Evolutionary conservation across 2,113 vertebrate genomes (phyloP), one percentile per base, ranked within the genome.

Genomic region (Burhinus bistriatus): DNA sequence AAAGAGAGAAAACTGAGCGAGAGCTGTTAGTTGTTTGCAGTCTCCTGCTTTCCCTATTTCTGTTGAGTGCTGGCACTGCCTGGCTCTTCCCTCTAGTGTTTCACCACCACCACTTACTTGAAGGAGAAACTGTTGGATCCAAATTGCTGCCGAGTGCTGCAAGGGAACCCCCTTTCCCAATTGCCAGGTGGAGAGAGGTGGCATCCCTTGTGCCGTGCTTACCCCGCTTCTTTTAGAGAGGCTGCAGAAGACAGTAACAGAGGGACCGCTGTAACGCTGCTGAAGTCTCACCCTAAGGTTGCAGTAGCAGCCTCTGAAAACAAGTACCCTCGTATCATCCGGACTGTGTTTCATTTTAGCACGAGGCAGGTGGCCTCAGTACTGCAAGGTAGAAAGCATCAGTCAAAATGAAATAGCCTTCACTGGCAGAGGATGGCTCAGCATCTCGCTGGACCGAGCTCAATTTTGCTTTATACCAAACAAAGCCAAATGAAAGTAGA

Each of bases 321-420:
- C 0, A 0, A 32, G 9, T 27, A 25, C 30, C 12, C 8, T 30
- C 0, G 0, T 32, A 15, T 51, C 59, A 57, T 34, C 18, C 20
- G 34, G 55, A 9, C 45, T 6, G 29, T 44, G 7, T 18, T 88
- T 51, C 42, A 12, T 61, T 78, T 75, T 7, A 68, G 51, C 22
- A 34, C 1, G 1, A 42, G 69, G 30, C 5, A 1, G 52, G 47
- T 15, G 54, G 79, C 54, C 64, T 81, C 47, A 5, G 51, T 23
- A 45, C 14, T 25, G 51, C 44, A 15, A 59, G 30, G 38, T 12
- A 54, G 72, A 65, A 70, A 66, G n/a, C 75, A 73, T 40, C 1
- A 3, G 36, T 75, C 66, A 44, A 83, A 83, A 89, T 93, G 12
- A 78, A 91, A 85, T 29, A 64, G 57, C 47, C 21, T 52, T 79